Conservation (phyloP, 2,113 vertebrate species). For the Thinocorus orbignyianus region DNA sequence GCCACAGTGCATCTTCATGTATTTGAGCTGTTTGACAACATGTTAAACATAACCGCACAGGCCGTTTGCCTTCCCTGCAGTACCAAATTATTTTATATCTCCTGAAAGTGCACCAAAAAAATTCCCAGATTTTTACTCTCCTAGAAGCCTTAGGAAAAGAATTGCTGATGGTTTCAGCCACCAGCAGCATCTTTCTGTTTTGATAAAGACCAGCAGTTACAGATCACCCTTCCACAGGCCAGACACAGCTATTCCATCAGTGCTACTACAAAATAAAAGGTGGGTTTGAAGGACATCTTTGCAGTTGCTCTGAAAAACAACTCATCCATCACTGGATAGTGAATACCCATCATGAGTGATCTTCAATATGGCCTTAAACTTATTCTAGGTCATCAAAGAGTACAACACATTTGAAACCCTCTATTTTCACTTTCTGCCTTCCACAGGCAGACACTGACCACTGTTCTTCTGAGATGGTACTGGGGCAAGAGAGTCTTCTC, state of each 20-base stretch:
- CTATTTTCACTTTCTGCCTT: background rate
- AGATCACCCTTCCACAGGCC: background rate
- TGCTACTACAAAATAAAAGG: background rate
- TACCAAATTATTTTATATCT: background rate
- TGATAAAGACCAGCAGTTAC: background rate
- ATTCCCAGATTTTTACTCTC: background rate
- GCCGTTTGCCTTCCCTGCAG: background rate
- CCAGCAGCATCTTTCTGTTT: background rate
- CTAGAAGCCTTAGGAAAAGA: background rate
- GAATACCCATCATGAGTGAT: background rate
- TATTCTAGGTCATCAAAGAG: background rate
- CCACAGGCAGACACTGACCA: background rate
- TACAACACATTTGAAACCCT: background rate
- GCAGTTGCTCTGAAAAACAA: conserved; percentile 1
- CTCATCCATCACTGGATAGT: background rate
- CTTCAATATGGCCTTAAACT: background rate
- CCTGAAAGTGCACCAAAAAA: conserved; percentile 2
- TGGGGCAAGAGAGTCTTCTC: background rate
- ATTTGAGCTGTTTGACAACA: background rate
- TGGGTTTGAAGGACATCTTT: background rate
- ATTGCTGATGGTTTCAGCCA: background rate
- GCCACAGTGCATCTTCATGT: background rate
- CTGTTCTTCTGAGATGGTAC: background rate
- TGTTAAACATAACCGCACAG: background rate
- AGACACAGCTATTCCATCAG: background rate